Conservation (phyloP, 2,113 vertebrate genomes). For the Sorex araneus region DNA sequence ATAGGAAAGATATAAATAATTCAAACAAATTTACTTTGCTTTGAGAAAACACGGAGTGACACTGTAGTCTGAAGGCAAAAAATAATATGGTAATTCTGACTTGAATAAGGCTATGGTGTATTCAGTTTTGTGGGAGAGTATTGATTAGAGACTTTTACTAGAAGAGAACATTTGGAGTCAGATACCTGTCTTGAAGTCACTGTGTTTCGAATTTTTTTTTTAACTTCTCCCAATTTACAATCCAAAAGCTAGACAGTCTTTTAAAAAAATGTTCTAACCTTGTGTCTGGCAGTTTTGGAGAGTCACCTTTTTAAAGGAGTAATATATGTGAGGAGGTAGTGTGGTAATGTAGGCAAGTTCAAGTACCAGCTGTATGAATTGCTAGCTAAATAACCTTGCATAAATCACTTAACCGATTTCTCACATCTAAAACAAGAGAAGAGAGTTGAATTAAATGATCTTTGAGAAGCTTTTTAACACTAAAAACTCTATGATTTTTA, state of each 20-base stretch:
- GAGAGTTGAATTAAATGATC: conserved; percentile 2
- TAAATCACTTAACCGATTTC: not conserved
- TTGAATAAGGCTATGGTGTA: not conserved
- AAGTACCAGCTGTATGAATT: conserved; percentile 9
- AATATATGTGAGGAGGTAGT: conserved; percentile 14
- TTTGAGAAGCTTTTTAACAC: conserved; percentile 28
- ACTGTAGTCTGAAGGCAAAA: not conserved
- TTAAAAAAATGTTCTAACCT: conserved; percentile 14
- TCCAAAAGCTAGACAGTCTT: not conserved
- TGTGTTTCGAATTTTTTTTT: conserved; percentile 27
- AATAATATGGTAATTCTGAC: not conserved
- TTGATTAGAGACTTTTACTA: conserved; percentile 33
- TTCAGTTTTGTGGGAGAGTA: conserved; percentile 3
- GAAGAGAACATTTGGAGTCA: conserved; percentile 15
- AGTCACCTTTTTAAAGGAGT: not conserved
- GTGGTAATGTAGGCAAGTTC: conserved; percentile 21
- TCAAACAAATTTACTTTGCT: conserved; percentile 55
- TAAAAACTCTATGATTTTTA: conserved; percentile 48
- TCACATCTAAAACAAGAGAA: conserved; percentile 27
- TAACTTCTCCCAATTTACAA: conserved; percentile 7
- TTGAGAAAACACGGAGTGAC: conserved; percentile 41
- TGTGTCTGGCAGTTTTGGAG: not conserved
- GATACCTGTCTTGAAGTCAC: conserved; percentile 11
- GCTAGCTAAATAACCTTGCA: conserved; percentile 49
- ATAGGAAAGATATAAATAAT: conserved; percentile 24